These are phyloP conservation scores for Albula goreensis DNA, from an alignment of 2,113 vertebrate genomes.

Conservation along the genomic window DNA sequence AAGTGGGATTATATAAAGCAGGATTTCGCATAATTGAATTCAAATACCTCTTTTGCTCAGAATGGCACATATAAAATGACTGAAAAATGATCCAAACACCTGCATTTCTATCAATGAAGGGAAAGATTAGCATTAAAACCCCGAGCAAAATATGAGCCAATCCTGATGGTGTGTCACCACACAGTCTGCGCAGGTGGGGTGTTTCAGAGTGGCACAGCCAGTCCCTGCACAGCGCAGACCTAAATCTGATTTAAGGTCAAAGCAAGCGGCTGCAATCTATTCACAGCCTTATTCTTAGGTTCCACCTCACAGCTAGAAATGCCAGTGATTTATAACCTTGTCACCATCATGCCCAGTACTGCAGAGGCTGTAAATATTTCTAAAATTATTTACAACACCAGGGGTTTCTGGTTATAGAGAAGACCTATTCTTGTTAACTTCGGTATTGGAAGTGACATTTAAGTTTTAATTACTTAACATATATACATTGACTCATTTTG, in stretches of 20 bases:
- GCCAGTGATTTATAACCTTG: not conserved
- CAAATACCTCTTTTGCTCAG: not conserved
- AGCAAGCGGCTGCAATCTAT: not conserved
- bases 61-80: not conserved
- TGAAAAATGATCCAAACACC: not conserved
- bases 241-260: not conserved
- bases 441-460: not conserved
- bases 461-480: too few relatives aligned
- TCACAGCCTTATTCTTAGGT: not conserved
- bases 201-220: not conserved
- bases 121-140: not conserved
- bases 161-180: not conserved
- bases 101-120: not conserved
- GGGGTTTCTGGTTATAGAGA: not conserved
- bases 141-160: not conserved
- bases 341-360: not conserved
- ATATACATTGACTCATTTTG: too few relatives aligned
- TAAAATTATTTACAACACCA: not conserved
- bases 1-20: not conserved
- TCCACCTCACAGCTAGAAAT: not conserved
- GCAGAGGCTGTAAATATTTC: not conserved
- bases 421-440: not conserved
- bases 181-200: not conserved
- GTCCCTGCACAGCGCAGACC: not conserved
- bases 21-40: conserved; percentile 8